phyloP scores from a whole-genome alignment of 2,113 vertebrate species.

The Chiloscyllium plagiosum region DNA sequence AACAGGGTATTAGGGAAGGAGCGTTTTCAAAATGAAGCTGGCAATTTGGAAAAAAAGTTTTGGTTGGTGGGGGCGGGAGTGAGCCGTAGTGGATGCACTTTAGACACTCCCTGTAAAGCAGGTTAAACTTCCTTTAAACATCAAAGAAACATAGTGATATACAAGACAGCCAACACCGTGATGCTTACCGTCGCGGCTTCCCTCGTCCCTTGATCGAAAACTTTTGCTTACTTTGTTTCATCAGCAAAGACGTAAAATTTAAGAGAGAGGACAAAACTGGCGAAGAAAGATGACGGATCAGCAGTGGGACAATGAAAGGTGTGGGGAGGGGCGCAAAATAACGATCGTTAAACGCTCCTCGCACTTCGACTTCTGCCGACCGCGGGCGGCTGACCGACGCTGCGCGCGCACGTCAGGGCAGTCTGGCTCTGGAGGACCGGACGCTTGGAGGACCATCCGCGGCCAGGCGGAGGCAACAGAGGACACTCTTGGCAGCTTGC shows the following conservation, averaged over 20 bases:
- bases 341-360: not conserved
- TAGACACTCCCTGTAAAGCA: not conserved
- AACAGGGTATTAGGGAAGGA: not conserved
- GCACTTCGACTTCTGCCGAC: not conserved
- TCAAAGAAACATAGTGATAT: too few species aligned
- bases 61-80: too few species aligned
- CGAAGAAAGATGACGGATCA: not conserved
- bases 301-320: not conserved
- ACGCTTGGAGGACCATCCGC: not conserved
- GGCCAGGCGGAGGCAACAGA: too few species aligned
- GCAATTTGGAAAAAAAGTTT: not conserved
- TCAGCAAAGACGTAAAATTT: not conserved
- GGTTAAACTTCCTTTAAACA: not conserved
- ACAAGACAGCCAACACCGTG: not conserved
- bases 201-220: not conserved
- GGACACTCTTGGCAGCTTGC: not conserved
- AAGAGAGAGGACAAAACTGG: not conserved
- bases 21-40: not conserved
- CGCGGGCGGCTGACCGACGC: not conserved
- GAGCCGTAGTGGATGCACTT: not conserved
- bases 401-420: not conserved
- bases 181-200: not conserved
- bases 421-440: not conserved
- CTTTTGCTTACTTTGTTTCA: constrained; percentile 25
- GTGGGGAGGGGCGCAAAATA: not conserved